These are phyloP conservation scores for Coregonus clupeaformis DNA, from an alignment of 2,113 vertebrate genomes.

Conservation along the genomic window DNA sequence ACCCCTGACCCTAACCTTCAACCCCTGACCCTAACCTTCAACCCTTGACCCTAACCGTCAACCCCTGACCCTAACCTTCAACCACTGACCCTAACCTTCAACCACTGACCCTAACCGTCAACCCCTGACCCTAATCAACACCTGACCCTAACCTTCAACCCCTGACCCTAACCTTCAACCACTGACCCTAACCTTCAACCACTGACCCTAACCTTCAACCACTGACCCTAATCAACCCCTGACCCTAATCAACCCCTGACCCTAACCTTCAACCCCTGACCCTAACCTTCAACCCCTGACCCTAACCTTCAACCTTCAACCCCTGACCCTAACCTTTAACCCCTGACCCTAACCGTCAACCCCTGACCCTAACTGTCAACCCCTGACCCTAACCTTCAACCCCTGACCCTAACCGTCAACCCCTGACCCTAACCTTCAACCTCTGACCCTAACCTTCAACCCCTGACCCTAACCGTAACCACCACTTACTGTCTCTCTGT, in stretches of 20 bases:
- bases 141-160: neutral
- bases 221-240: no score
- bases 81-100: slow-evolving; percentile 4
- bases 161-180: slow-evolving; percentile 1
- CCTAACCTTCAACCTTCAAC: no score
- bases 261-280: neutral
- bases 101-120: slow-evolving; percentile 82
- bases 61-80: no score
- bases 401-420: neutral
- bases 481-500: slow-evolving; percentile 67
- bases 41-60: no score
- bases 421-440: neutral
- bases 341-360: neutral
- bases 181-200: neutral
- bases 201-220: slow-evolving; percentile 1
- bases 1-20: no score
- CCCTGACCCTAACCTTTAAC: neutral
- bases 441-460: neutral
- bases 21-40: neutral
- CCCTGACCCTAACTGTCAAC: no score
- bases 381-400: neutral
- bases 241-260: neutral
- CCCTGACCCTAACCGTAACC: slow-evolving; percentile 6
- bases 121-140: slow-evolving; percentile 92
- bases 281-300: neutral